Evolutionary conservation across 1,140 invertebrate species (phyloP).

Genomic region (Eriosoma lanigerum): DNA sequence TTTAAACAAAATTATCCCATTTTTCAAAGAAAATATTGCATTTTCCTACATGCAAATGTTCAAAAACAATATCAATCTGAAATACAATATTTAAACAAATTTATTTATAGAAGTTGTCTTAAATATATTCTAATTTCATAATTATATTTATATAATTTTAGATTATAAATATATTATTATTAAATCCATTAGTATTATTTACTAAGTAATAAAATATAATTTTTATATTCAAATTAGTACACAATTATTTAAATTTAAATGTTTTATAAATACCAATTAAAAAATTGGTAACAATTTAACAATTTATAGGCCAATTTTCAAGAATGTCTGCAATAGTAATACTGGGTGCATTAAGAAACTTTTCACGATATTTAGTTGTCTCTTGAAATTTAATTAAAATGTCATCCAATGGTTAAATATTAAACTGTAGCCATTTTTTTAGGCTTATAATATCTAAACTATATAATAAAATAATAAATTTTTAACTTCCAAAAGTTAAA

Average conservation of each 20-base stretch:
- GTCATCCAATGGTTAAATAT: slow-evolving; percentile 3
- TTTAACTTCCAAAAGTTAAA: no score
- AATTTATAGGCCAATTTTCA: slow-evolving; percentile 11
- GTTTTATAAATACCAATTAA: background rate
- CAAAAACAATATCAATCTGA: slow-evolving; percentile 18
- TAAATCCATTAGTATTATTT: no score
- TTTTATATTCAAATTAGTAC: no score
- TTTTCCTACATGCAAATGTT: background rate
- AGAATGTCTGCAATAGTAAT: background rate
- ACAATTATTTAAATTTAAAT: no score
- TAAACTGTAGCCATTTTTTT: slow-evolving; percentile 18
- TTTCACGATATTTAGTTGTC: background rate
- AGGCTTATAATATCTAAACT: background rate
- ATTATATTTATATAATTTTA: no score
- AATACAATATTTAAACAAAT: background rate
- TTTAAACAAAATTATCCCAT: background rate
- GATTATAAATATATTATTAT: no score
- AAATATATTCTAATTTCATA: no score
- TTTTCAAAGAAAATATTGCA: background rate
- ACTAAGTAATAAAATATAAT: no score
- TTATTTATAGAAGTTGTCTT: no score
- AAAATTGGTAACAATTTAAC: background rate
- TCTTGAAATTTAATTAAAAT: slow-evolving; percentile 15
- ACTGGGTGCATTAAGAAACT: background rate
- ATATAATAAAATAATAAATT: no score